phyloP scores from a whole-genome alignment of 2,797 vertebrate genomes.

The Chaetophractus vellerosus region DNA sequence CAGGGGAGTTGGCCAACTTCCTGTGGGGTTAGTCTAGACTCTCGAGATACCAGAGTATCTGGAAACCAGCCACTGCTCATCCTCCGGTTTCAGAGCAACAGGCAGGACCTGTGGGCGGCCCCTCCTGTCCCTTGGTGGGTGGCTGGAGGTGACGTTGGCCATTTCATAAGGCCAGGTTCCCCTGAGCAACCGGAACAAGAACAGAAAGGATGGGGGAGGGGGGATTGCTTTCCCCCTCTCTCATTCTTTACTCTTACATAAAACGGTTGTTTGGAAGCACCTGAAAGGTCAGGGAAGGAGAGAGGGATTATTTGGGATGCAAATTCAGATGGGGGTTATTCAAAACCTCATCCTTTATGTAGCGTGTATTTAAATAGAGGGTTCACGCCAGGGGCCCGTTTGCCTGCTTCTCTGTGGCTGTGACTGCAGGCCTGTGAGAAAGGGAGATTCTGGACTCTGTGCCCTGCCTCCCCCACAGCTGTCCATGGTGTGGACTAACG shows the following conservation, averaged over 20 bases:
- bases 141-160: neutral
- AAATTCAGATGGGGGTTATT: neutral
- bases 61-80: neutral
- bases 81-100: neutral
- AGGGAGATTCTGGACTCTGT: neutral
- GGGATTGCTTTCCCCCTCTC: no score
- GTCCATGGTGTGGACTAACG: neutral
- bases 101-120: neutral
- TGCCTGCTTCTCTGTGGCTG: neutral
- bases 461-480: neutral
- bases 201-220: neutral
- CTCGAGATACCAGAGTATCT: neutral
- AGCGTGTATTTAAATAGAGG: neutral
- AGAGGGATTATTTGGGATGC: neutral
- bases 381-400: no score
- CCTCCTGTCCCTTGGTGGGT: neutral
- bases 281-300: neutral
- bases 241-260: neutral
- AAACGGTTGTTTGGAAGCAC: neutral
- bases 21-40: conserved; percentile 11
- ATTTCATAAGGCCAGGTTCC: neutral
- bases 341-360: neutral
- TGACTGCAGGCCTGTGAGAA: neutral
- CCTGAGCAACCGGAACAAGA: neutral
- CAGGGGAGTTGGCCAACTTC: conserved; percentile 11